Percentiles rank a stretch among this genome's conserved stretches.
Conservation (phyloP, 2,888 invertebrate genomes). For the Myopa testacea region DNA sequence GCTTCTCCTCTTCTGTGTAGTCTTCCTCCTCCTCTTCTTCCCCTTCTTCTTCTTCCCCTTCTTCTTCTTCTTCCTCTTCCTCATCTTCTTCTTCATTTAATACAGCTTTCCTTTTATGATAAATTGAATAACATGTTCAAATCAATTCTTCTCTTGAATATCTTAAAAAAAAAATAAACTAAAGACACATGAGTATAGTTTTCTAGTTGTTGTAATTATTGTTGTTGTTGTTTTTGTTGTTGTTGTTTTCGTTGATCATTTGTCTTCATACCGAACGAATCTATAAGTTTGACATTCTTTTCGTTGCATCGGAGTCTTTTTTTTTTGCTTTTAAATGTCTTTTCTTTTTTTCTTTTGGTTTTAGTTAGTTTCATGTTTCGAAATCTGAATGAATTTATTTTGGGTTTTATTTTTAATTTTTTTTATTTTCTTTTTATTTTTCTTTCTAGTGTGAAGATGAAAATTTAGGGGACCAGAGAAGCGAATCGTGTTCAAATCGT, state of each 20-base stretch:
- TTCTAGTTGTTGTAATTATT: neutral
- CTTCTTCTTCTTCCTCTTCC: neutral
- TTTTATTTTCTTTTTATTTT: neutral
- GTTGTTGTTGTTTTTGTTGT: conserved; percentile 15
- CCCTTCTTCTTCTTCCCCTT: too few relatives aligned
- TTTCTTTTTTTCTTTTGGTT: too few relatives aligned
- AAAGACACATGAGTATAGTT: neutral
- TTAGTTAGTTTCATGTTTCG: conserved; percentile 8
- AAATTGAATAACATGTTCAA: conserved; percentile 29
- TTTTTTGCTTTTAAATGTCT: too few relatives aligned
- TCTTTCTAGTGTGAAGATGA: neutral
- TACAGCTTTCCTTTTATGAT: conserved; percentile 19
- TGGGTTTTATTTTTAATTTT: neutral
- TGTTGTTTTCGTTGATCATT: neutral
- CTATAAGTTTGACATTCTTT: too few relatives aligned
- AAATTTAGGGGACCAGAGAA: neutral
- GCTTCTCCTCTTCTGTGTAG: too few relatives aligned
- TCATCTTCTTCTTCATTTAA: neutral
- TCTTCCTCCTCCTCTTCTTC: too few relatives aligned
- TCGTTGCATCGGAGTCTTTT: too few relatives aligned
- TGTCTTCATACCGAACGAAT: neutral
- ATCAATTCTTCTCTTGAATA: conserved; percentile 3
- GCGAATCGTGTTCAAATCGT: conserved; percentile 19
- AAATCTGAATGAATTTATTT: neutral
- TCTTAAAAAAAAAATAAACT: neutral